Conservation (phyloP, 2,113 vertebrate species). For the Microtus richardsoni region DNA sequence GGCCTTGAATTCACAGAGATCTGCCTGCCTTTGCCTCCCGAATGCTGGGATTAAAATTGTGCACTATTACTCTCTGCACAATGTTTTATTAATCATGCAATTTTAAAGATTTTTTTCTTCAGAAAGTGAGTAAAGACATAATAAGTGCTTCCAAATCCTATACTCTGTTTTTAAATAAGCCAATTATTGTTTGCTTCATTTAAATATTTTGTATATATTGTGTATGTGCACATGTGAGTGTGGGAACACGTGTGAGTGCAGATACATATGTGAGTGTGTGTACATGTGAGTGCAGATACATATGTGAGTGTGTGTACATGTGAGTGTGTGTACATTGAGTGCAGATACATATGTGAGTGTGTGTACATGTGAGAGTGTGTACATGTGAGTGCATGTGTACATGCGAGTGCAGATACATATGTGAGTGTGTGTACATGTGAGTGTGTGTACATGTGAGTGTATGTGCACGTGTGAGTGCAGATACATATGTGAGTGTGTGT, state of each 20-base stretch:
- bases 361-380: too few relatives aligned
- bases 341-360: too few relatives aligned
- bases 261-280: too few relatives aligned
- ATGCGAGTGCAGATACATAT: too few relatives aligned
- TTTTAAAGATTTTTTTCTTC: neutral
- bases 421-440: too few relatives aligned
- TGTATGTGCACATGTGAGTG: neutral
- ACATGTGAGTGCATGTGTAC: too few relatives aligned
- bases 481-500: neutral
- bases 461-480: neutral
- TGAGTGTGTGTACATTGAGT: too few relatives aligned
- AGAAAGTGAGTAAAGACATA: neutral
- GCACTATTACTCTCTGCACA: neutral
- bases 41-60: neutral
- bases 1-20: neutral
- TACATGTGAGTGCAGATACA: too few relatives aligned
- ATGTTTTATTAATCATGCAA: neutral
- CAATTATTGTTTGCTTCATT: conserved; percentile 24
- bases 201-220: neutral
- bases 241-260: too few relatives aligned
- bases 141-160: neutral
- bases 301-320: accelerated
- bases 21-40: neutral
- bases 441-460: too few relatives aligned
- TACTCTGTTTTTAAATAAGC: neutral